Base-by-base conservation (phyloP, 2,888 invertebrate genomes). In the Cosmia trapezina region DNA sequence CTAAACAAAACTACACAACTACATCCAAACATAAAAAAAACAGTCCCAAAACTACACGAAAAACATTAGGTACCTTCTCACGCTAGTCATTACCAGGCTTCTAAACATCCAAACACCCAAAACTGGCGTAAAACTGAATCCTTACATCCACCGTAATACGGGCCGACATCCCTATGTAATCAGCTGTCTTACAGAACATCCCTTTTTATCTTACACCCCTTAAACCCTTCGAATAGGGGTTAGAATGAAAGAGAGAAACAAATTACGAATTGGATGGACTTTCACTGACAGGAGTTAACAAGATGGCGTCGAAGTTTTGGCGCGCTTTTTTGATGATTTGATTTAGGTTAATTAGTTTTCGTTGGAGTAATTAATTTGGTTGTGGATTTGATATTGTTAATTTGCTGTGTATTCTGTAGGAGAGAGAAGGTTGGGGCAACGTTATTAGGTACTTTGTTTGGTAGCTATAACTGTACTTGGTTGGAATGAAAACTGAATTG, bases 161-260 rank as follows among this genome's bases (percentile, higher is more conserved):
- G 83, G 79, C 89, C 91, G 88, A 91, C 93, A 93, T 92, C 92
- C 88, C 89, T 93, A 89, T 92, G 92, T 94, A 95, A 95, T 95
- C 95, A 94, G 90, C 84, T 81, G 86, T 88, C 90, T 91, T 91
- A 92, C 90, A 88, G 88, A 91, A 90, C 90, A 91, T 88, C 88
- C 91, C 92, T 93, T 94, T 75, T 94, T 94, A 94, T 94, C 95
- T 93, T 88, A 88, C 86, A 89, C 89, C 91, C 90, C 89, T 91
- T 93, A 93, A 93, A 90, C 85, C 87, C 83, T 72, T 83, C 84
- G 82, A 85, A 89, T 78, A 57, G 75, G 86, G 85, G 85, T 71
- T 73, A 83, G 70, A 89, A 81, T 79, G 83, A 62, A 76, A 84
- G 64, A 89, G 82, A 76, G 84, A 54, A 84, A 87, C 89, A 90